These are phyloP conservation scores for Paratrypauchen microcephalus DNA, from an alignment of 2,797 vertebrate species.

Conservation along the genomic window DNA sequence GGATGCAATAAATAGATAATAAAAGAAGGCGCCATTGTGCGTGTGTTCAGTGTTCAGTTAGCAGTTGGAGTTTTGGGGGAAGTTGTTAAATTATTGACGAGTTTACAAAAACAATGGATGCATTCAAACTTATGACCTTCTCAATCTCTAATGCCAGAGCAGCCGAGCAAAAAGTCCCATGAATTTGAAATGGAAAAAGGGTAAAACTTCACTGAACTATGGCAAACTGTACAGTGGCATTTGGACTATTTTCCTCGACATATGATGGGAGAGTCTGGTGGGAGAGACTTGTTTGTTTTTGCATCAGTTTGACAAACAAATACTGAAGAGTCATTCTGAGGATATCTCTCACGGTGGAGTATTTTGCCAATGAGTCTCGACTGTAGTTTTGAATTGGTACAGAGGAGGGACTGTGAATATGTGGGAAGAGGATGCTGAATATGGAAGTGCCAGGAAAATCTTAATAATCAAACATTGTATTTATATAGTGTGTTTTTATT, in stretches of 20 bases:
- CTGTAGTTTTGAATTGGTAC: no score
- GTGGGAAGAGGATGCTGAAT: no score
- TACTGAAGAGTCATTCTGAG: no score
- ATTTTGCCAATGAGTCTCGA: no score
- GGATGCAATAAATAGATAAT: neutral
- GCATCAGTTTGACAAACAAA: no score
- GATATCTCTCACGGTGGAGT: no score
- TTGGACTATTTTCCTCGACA: neutral
- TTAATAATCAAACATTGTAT: no score
- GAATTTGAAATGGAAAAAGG: slow-evolving; percentile 6
- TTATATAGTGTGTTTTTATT: no score
- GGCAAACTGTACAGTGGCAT: neutral
- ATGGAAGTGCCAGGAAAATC: no score
- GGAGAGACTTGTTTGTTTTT: neutral
- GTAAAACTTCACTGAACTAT: neutral
- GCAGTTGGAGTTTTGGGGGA: neutral
- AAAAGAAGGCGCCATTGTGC: neutral
- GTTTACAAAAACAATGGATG: slow-evolving; percentile 3
- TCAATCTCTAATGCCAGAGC: neutral
- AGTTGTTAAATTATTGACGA: slow-evolving; percentile 8
- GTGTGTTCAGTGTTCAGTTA: neutral
- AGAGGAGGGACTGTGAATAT: no score
- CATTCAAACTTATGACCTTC: slow-evolving; percentile 13
- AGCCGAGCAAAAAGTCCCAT: slow-evolving; percentile 5
- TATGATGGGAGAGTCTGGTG: neutral